Evolutionary conservation across 2,797 vertebrate genomes (phyloP).

Genomic region (Chelidonichthys spinosus): DNA sequence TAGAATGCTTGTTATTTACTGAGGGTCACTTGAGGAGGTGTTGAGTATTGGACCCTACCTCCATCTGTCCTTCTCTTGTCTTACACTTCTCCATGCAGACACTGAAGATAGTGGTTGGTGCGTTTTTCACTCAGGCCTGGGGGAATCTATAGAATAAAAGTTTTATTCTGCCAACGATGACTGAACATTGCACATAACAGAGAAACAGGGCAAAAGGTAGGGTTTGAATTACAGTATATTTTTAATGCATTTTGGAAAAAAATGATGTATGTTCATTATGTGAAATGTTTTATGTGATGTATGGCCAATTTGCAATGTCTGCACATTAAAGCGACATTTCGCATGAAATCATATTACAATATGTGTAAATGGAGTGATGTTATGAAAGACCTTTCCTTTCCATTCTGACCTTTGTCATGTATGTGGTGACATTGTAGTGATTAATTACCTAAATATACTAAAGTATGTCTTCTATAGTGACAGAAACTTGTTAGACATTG

Average conservation of each 20-base stretch:
- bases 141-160: conserved; percentile 18
- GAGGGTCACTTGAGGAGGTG: conserved; percentile 79
- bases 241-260: not conserved
- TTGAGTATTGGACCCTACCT: conserved; percentile 68
- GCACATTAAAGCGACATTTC: not conserved
- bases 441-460: not conserved
- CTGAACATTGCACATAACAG: conserved; percentile 5
- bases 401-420: not conserved
- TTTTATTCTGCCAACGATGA: conserved; percentile 23
- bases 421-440: not conserved
- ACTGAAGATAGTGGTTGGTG: conserved; percentile 35
- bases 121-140: conserved; percentile 20
- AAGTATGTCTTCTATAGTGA: not conserved
- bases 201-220: conserved; percentile 55
- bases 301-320: not conserved
- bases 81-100: conserved; percentile 61
- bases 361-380: not conserved
- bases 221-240: conserved; percentile 14
- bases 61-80: conserved; percentile 61
- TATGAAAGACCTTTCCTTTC: not conserved
- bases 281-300: not conserved
- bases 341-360: not conserved
- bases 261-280: not conserved
- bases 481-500: not conserved
- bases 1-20: conserved; percentile 70